A percentile compares a stretch with the other conserved stretches of the same genome.
Evolutionary conservation across 2,113 vertebrate species (phyloP).

Genomic region (Lipophrys pholis): DNA sequence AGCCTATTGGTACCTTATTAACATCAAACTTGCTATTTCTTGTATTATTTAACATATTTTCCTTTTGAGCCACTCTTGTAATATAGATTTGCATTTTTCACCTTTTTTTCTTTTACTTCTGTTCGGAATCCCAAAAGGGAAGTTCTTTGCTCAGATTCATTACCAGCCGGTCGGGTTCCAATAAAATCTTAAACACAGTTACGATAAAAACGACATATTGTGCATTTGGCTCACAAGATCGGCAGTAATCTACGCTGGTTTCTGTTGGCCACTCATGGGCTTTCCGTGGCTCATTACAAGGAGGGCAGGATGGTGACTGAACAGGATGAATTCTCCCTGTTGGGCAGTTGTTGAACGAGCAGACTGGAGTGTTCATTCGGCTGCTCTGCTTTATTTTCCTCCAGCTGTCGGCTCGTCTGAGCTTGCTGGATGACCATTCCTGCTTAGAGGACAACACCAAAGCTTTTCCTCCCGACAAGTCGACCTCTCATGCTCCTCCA

Average conservation of each 20-base stretch:
- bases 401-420: constrained; percentile 78
- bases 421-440: constrained; percentile 70
- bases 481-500: constrained; percentile 46
- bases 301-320: constrained; percentile 44
- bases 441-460: constrained; percentile 46
- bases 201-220: constrained; percentile 52
- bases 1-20: too few species aligned
- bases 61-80: constrained; percentile 1
- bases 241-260: constrained; percentile 54
- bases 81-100: constrained; percentile 26
- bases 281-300: constrained; percentile 67
- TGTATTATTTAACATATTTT: constrained; percentile 16
- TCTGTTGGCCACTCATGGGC: constrained; percentile 60
- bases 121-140: constrained; percentile 27
- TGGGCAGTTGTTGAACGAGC: constrained; percentile 61
- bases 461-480: constrained; percentile 64
- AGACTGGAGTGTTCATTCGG: constrained; percentile 53
- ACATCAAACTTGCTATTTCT: constrained; percentile 1
- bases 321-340: constrained; percentile 53
- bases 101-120: constrained; percentile 45
- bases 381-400: constrained; percentile 60
- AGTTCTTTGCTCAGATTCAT: constrained; percentile 50
- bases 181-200: constrained; percentile 58
- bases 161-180: constrained; percentile 24
- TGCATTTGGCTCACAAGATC: constrained; percentile 43